Evolutionary conservation across 2,113 vertebrate genomes (phyloP).

Genomic region (Fulmarus glacialis): DNA sequence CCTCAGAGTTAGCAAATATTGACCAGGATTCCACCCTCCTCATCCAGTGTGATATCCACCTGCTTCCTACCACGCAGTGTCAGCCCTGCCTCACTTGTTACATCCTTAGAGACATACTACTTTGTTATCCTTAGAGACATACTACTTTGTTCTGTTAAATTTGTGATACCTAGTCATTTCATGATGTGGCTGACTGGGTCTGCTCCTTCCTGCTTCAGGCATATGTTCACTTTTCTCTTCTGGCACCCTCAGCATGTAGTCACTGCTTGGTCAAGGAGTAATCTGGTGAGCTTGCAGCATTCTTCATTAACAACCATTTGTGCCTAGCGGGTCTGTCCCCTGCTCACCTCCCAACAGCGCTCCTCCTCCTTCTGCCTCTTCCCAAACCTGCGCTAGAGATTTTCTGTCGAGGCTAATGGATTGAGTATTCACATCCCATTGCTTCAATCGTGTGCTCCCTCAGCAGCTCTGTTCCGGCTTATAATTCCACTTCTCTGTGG

Average conservation of each 20-base stretch:
- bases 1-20: not conserved
- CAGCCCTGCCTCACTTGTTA: accelerated
- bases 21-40: not conserved
- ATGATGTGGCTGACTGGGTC: not conserved
- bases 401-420: not conserved
- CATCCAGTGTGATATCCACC: not conserved
- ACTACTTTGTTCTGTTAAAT: not conserved
- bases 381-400: not conserved
- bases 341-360: not conserved
- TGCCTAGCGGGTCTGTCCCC: not conserved
- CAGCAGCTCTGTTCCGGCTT: not conserved
- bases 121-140: not conserved
- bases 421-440: not conserved
- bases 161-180: not conserved
- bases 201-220: not conserved
- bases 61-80: not conserved
- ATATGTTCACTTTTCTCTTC: not conserved
- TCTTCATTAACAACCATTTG: not conserved
- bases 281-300: not conserved
- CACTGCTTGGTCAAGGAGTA: not conserved
- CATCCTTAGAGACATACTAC: not conserved
- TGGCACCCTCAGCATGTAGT: not conserved
- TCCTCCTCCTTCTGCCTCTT: not conserved
- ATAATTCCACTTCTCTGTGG: not conserved
- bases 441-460: not conserved